Conservation (phyloP, 2,797 vertebrate genomes). For the Gorsachius magnificus region DNA sequence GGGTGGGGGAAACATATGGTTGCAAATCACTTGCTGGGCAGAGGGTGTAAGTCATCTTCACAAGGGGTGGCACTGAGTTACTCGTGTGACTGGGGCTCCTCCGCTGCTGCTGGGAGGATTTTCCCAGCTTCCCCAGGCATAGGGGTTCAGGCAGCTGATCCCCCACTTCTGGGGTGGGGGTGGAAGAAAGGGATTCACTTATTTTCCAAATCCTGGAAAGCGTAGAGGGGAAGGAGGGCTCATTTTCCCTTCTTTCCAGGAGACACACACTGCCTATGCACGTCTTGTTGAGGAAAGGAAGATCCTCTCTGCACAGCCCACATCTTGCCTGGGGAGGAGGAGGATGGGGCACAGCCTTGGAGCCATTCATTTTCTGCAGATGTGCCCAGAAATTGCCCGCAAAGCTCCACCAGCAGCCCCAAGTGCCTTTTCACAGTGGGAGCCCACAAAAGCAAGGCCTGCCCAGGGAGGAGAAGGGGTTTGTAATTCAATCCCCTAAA, state of each 20-base stretch:
- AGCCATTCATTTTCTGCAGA: neutral
- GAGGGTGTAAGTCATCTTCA: neutral
- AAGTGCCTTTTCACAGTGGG: neutral
- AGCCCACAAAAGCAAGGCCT: neutral
- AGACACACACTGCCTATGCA: neutral
- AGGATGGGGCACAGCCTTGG: fast-evolving
- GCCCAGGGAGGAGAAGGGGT: neutral
- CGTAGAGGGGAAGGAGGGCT: neutral
- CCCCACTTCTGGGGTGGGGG: neutral
- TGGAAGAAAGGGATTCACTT: neutral
- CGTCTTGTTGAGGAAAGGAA: neutral
- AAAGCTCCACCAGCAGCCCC: neutral
- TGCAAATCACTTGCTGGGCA: neutral
- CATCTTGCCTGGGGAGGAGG: neutral
- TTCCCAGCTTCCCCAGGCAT: neutral
- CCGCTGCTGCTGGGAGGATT: neutral
- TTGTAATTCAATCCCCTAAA: neutral
- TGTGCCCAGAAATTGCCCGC: neutral
- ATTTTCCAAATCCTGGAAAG: neutral
- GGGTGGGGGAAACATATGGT: neutral
- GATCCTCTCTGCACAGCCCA: neutral
- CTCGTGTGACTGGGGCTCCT: neutral
- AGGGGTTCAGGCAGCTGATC: neutral
- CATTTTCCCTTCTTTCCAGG: neutral
- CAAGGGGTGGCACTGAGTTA: neutral